Conservation (phyloP, 2,797 vertebrate species). For the Hybognathus amarus region DNA sequence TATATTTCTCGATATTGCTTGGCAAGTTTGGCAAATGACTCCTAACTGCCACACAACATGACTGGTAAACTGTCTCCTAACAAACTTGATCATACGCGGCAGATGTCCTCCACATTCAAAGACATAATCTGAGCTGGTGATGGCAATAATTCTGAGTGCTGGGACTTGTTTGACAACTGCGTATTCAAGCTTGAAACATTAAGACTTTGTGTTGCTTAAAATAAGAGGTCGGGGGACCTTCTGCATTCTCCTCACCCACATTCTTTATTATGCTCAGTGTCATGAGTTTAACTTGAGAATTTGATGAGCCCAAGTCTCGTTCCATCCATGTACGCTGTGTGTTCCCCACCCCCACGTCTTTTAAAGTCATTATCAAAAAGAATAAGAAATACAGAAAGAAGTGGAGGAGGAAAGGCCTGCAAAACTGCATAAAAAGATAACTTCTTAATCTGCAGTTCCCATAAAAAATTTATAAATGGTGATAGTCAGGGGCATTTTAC, state of each 20-base stretch:
- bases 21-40: conserved; percentile 28
- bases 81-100: conserved; percentile 28
- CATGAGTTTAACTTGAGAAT: conserved; percentile 33
- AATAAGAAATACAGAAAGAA: neutral
- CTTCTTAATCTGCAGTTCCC: neutral
- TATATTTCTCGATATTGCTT: neutral
- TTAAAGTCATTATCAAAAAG: conserved; percentile 9
- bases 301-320: conserved; percentile 15
- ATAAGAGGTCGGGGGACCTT: conserved; percentile 19
- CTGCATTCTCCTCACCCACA: conserved; percentile 19
- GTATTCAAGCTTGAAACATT: conserved; percentile 39
- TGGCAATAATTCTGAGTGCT: conserved; percentile 37
- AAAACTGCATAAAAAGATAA: neutral
- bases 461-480: neutral
- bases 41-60: conserved; percentile 8
- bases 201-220: conserved; percentile 26
- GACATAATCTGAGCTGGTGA: conserved; percentile 24
- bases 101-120: conserved; percentile 35
- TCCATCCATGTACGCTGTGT: neutral
- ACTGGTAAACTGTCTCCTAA: too few species aligned
- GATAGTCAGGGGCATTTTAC: neutral
- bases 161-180: conserved; percentile 32
- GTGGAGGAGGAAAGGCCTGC: neutral
- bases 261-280: conserved; percentile 35
- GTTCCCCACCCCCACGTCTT: conserved; percentile 15